These are phyloP conservation scores for Eubucco bourcierii DNA, from an alignment of 2,113 vertebrate genomes.

Conservation along the genomic window DNA sequence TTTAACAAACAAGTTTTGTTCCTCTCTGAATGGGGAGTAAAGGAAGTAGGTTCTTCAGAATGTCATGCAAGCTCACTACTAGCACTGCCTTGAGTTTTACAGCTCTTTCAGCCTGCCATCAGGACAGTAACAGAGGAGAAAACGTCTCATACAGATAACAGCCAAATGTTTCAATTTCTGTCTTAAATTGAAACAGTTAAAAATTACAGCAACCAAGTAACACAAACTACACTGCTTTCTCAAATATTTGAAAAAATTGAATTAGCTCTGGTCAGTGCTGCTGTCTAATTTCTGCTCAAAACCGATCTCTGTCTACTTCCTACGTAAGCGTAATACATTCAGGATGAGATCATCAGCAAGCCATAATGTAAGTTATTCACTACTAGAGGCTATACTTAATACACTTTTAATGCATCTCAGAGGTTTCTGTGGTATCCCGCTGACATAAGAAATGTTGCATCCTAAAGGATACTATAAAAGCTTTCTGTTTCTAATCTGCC, in stretches of 20 bases:
- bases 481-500: neutral
- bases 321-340: neutral
- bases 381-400: neutral
- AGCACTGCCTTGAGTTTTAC: neutral
- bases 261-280: neutral
- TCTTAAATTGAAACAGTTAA: neutral
- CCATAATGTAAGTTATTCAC: neutral
- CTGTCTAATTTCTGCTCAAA: neutral
- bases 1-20: constrained; percentile 31
- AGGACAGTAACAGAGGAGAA: neutral
- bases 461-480: neutral
- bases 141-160: neutral
- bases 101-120: neutral
- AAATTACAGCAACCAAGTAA: neutral
- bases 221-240: neutral
- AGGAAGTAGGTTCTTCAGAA: constrained; percentile 39
- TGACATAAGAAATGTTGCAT: neutral
- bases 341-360: neutral
- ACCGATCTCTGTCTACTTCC: neutral
- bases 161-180: neutral
- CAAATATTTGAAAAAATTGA: neutral
- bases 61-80: neutral
- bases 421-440: neutral
- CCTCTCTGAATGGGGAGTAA: neutral
- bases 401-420: neutral